A percentile compares a stretch with the other conserved stretches of the same genome.
phyloP scores from a whole-genome alignment of 1,140 invertebrate genomes.

The Spodoptera litura region DNA sequence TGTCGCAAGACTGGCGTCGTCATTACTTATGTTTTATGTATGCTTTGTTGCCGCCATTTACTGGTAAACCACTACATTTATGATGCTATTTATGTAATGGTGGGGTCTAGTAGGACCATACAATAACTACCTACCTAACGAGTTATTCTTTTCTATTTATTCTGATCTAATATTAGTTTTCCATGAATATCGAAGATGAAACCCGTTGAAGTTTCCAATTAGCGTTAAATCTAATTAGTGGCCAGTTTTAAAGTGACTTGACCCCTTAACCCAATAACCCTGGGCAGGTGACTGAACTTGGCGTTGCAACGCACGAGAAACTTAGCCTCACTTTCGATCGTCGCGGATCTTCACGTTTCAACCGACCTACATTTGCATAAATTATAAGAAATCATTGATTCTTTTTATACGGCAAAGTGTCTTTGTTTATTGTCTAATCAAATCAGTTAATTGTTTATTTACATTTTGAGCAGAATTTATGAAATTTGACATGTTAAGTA shows the following conservation, averaged over 20 bases:
- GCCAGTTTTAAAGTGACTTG: constrained; percentile 50
- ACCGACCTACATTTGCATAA: constrained; percentile 49
- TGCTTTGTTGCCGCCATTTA: constrained; percentile 58
- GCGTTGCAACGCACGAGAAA: constrained; percentile 61
- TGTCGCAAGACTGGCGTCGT: constrained; percentile 54
- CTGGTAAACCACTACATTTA: constrained; percentile 50
- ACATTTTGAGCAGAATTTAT: too few relatives aligned
- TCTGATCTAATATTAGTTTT: background rate
- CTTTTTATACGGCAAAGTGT: too few relatives aligned
- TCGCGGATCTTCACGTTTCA: constrained; percentile 59
- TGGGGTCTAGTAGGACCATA: background rate
- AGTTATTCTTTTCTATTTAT: background rate
- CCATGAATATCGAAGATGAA: too few relatives aligned
- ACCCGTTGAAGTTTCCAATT: background rate
- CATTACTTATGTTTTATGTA: constrained; percentile 74
- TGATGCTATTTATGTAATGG: constrained; percentile 47
- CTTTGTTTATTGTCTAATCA: too few relatives aligned
- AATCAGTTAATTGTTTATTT: too few relatives aligned
- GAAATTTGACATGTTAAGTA: too few relatives aligned
- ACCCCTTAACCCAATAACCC: constrained; percentile 72
- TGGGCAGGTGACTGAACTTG: constrained; percentile 60
- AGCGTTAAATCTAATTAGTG: background rate
- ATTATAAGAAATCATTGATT: background rate
- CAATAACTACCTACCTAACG: background rate
- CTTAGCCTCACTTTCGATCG: constrained; percentile 72